A percentile compares a stretch with the other conserved stretches of the same genome.
Evolutionary conservation across 2,113 vertebrate genomes (phyloP).

Genomic region (Gopherus flavomarginatus): DNA sequence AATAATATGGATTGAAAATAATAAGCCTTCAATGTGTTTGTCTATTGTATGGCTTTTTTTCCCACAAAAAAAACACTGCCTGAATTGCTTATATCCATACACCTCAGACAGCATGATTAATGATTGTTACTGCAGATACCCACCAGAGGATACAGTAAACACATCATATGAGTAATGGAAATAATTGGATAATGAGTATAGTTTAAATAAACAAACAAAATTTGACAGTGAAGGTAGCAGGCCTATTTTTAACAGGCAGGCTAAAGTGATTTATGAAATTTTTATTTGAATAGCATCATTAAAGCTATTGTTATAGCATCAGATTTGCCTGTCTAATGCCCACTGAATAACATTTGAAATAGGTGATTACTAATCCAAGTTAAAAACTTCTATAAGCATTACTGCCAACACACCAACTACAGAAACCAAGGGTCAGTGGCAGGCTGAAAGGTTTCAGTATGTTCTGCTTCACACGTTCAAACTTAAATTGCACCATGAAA

Average conservation of each 20-base stretch:
- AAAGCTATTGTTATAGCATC: background rate
- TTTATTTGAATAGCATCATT: background rate
- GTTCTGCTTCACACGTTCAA: background rate
- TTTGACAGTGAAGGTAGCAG: background rate
- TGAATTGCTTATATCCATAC: background rate
- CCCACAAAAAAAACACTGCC: background rate
- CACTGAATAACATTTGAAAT: background rate
- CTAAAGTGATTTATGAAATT: background rate
- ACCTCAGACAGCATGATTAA: background rate
- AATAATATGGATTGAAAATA: background rate
- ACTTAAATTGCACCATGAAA: background rate
- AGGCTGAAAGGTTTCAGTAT: background rate
- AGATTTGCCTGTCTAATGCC: background rate
- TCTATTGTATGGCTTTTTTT: background rate
- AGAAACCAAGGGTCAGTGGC: background rate
- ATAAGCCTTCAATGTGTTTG: background rate
- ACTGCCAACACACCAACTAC: background rate
- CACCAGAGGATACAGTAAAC: constrained; percentile 29
- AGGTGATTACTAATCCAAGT: background rate
- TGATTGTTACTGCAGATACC: constrained; percentile 14
- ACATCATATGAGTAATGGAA: background rate
- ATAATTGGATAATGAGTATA: background rate
- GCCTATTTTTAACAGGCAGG: background rate
- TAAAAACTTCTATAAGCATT: background rate
- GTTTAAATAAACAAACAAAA: background rate